Conservation (phyloP, 2,797 vertebrate genomes). For the Spondyliosoma cantharus region DNA sequence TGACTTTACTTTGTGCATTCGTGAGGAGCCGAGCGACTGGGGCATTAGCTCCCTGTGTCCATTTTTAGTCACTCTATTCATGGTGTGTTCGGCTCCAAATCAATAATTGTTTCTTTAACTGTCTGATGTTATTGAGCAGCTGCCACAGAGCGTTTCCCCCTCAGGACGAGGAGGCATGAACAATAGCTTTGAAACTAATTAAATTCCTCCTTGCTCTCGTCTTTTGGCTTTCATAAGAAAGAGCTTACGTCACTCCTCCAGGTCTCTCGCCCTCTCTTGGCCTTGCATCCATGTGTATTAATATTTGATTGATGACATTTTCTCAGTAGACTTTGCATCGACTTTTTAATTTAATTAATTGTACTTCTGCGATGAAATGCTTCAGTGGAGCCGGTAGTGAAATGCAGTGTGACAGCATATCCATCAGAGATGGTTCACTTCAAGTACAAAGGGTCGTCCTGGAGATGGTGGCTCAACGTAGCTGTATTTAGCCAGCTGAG, state of each 20-base stretch:
- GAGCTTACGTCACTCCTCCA: constrained; percentile 30
- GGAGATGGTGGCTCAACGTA: background rate
- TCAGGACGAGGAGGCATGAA: constrained; percentile 39
- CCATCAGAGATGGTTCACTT: constrained; percentile 17
- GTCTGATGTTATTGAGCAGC: constrained; percentile 57
- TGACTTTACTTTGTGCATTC: constrained; percentile 60
- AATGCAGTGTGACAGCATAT: constrained; percentile 29
- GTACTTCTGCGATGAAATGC: constrained; percentile 31
- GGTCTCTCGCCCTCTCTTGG: background rate
- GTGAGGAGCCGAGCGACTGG: constrained; percentile 56
- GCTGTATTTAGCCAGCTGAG: background rate
- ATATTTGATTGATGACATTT: constrained; percentile 36
- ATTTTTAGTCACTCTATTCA: constrained; percentile 67
- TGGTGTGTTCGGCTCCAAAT: constrained; percentile 56
- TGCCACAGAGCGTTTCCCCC: constrained; percentile 37
- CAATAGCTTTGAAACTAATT: constrained; percentile 62
- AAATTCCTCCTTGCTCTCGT: constrained; percentile 3
- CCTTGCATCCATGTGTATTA: constrained; percentile 24
- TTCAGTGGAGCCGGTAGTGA: constrained; percentile 23
- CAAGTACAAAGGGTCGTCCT: background rate
- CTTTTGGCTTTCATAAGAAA: constrained; percentile 30
- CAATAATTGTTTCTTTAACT: constrained; percentile 70
- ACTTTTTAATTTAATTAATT: constrained; percentile 44
- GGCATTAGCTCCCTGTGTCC: constrained; percentile 57
- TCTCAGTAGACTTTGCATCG: constrained; percentile 9